These are phyloP conservation scores for Triplophysa siluroides DNA, from an alignment of 2,113 vertebrate species.

Conservation along the genomic window DNA sequence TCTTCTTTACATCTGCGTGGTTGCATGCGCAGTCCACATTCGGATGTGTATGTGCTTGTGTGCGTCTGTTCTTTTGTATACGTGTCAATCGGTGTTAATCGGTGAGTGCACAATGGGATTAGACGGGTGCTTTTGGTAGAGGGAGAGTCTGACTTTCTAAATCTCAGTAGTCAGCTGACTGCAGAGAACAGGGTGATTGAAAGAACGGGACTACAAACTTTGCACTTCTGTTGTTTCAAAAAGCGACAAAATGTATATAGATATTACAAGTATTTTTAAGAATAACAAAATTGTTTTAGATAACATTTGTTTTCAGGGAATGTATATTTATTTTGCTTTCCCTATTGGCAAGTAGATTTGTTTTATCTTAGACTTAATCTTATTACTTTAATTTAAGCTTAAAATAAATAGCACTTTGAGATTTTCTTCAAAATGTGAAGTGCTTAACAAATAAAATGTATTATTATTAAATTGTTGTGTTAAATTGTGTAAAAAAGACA, in stretches of 20 bases:
- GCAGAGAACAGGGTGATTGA: slow-evolving; percentile 7
- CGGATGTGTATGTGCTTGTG: slow-evolving; percentile 16
- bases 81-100: slow-evolving; percentile 43
- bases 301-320: neutral
- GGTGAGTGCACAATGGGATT: slow-evolving; percentile 17
- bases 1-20: neutral
- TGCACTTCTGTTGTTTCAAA: neutral
- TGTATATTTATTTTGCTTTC: too few species aligned
- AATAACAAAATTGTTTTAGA: too few species aligned
- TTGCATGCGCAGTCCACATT: slow-evolving; percentile 4
- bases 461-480: too few species aligned
- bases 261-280: too few species aligned
- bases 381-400: too few species aligned
- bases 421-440: too few species aligned
- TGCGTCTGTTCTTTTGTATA: slow-evolving; percentile 40
- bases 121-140: slow-evolving; percentile 22
- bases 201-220: neutral
- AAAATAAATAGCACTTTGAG: too few species aligned
- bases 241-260: neutral
- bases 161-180: slow-evolving; percentile 39
- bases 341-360: too few species aligned
- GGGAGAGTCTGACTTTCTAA: slow-evolving; percentile 24
- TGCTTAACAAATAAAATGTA: too few species aligned
- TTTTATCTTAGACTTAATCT: too few species aligned
- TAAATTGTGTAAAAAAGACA: too few species aligned